Conservation (phyloP, 2,888 invertebrate genomes). For the Auanema freiburgensis region DNA sequence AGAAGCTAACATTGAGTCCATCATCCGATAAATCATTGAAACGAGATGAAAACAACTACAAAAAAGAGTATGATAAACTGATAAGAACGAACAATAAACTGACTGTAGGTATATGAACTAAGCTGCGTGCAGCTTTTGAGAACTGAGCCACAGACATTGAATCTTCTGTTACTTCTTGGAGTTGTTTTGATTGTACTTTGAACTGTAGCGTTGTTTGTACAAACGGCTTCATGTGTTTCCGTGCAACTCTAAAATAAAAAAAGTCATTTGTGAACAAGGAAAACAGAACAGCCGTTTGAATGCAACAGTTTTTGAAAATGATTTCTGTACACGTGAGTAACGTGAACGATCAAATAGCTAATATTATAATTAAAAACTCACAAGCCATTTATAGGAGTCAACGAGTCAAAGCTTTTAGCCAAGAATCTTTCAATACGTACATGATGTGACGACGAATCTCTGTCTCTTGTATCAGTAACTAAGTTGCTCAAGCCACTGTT, state of each 20-base stretch:
- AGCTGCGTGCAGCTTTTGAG: conserved; percentile 37
- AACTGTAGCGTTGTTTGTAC: conserved; percentile 61
- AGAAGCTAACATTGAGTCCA: conserved; percentile 43
- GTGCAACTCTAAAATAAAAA: conserved; percentile 46
- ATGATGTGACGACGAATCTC: conserved; percentile 46
- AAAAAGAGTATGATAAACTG: conserved; percentile 3
- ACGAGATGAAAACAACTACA: conserved; percentile 31
- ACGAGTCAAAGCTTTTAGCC: conserved; percentile 55
- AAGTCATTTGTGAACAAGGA: not conserved
- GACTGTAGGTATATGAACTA: conserved; percentile 45
- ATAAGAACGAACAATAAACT: not conserved
- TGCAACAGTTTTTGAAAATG: not conserved
- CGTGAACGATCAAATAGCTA: too few species aligned
- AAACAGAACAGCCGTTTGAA: too few species aligned
- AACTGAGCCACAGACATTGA: conserved; percentile 47
- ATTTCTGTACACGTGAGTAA: too few species aligned
- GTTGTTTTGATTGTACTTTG: conserved; percentile 56
- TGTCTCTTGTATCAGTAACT: conserved; percentile 45
- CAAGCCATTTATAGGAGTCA: conserved; percentile 43
- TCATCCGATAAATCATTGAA: conserved; percentile 33
- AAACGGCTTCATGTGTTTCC: conserved; percentile 64
- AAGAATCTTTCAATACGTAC: conserved; percentile 56
- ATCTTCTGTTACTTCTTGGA: conserved; percentile 62
- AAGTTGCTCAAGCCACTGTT: conserved; percentile 53
- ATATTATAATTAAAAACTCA: conserved; percentile 18